A percentile compares a stretch with the other conserved stretches of the same genome.
phyloP scores from a whole-genome alignment of 1,140 invertebrate species.

The Drosophila paulistorum region DNA sequence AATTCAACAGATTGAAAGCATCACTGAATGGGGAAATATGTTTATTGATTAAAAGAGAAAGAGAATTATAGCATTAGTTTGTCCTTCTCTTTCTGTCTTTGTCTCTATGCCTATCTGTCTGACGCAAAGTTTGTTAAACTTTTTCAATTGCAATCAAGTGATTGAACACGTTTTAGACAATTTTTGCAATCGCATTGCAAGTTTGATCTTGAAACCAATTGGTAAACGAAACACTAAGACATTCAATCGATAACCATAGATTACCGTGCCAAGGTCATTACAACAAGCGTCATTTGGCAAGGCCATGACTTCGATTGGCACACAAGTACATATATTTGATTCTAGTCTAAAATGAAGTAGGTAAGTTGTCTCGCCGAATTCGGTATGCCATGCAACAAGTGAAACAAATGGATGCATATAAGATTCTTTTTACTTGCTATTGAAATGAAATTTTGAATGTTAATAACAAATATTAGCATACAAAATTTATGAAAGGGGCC shows the following conservation, averaged over 20 bases:
- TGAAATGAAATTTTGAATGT: too few species aligned
- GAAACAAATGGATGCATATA: too few species aligned
- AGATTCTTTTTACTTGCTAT: too few species aligned
- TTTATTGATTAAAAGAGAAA: background rate
- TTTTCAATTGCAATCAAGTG: background rate
- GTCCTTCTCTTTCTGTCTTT: background rate
- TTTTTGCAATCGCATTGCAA: background rate
- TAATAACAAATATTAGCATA: too few species aligned
- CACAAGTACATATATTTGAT: background rate
- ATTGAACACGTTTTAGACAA: background rate
- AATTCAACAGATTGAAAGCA: slow-evolving; percentile 10
- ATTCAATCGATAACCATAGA: background rate
- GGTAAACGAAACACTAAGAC: background rate
- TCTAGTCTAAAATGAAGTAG: background rate
- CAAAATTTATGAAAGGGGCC: too few species aligned
- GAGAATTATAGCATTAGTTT: background rate
- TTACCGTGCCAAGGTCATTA: slow-evolving; percentile 2
- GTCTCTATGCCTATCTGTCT: background rate
- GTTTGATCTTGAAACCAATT: slow-evolving; percentile 6
- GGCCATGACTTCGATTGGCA: background rate
- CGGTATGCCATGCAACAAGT: too few species aligned
- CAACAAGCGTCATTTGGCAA: background rate
- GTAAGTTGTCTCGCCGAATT: too few species aligned
- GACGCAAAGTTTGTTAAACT: background rate
- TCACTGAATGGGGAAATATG: slow-evolving; percentile 6